Evolutionary conservation across 1,140 invertebrate species (phyloP).

Genomic region (Atta colombica): DNA sequence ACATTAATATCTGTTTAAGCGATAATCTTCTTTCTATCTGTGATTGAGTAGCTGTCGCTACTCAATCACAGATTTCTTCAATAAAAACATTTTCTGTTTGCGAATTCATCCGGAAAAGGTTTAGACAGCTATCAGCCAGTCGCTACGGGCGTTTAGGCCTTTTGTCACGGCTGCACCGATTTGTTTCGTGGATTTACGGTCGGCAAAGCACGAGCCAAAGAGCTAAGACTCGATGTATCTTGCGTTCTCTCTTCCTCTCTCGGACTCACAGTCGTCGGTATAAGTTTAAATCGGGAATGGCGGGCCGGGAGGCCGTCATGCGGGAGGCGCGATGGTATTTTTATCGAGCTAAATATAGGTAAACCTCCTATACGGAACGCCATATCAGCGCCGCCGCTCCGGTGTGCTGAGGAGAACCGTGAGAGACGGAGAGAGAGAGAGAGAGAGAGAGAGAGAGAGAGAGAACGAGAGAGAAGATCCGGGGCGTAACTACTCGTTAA

Average conservation of each 20-base stretch:
- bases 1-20: neutral
- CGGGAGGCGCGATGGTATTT: constrained; percentile 86
- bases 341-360: constrained; percentile 86
- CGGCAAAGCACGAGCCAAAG: constrained; percentile 45
- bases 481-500: constrained; percentile 81
- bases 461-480: constrained; percentile 52
- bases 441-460: neutral
- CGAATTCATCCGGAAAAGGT: constrained; percentile 29
- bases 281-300: constrained; percentile 85
- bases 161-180: constrained; percentile 55
- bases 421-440: constrained; percentile 32
- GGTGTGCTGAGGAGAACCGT: constrained; percentile 51
- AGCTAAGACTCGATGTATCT: constrained; percentile 17
- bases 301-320: constrained; percentile 84
- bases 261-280: constrained; percentile 65
- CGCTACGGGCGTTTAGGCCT: constrained; percentile 58
- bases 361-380: constrained; percentile 82
- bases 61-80: neutral
- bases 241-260: constrained; percentile 45
- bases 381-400: constrained; percentile 70
- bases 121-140: constrained; percentile 44
- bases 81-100: neutral
- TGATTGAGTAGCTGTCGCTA: neutral
- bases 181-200: constrained; percentile 66
- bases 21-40: neutral